phyloP scores from a whole-genome alignment of 2,797 vertebrate genomes.

The Mormyrus hasselquistii region DNA sequence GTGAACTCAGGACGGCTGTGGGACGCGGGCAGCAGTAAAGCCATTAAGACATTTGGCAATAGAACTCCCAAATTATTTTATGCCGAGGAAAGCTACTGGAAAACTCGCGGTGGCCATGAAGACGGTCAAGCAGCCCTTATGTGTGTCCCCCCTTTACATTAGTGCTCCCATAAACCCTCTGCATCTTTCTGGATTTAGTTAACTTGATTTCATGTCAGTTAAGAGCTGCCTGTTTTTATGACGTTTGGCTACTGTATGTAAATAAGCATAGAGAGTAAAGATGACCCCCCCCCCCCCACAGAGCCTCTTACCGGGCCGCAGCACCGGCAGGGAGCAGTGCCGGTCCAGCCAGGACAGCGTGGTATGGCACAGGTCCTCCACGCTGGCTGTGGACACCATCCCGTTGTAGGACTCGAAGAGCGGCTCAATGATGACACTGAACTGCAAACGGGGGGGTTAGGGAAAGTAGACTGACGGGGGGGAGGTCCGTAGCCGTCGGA shows the following conservation, averaged over 20 bases:
- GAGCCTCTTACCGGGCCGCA: conserved; percentile 80
- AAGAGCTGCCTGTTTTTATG: not conserved
- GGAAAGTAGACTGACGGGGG: conserved; percentile 41
- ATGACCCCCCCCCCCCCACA: not conserved
- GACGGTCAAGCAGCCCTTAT: not conserved
- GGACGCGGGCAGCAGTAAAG: not conserved
- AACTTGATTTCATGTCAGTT: not conserved
- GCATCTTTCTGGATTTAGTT: not conserved
- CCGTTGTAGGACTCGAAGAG: conserved; percentile 93
- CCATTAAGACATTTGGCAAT: not conserved
- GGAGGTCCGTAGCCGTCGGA: not conserved
- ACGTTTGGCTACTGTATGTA: not conserved
- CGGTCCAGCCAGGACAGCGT: conserved; percentile 91
- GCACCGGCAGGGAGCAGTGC: conserved; percentile 82
- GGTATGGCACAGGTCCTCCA: conserved; percentile 83
- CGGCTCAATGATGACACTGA: conserved; percentile 89
- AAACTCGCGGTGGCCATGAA: not conserved
- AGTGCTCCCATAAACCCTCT: not conserved
- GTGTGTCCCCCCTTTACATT: not conserved
- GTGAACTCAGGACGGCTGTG: conserved; percentile 82
- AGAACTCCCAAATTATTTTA: not conserved
- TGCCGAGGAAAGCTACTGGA: not conserved
- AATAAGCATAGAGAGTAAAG: not conserved
- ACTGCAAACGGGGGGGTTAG: conserved; percentile 68
- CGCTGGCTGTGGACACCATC: conserved; percentile 88